Evolutionary conservation across 2,797 vertebrate genomes (phyloP), one percentile per base, ranked within the genome.

Genomic region (Poliocrania exsul): DNA sequence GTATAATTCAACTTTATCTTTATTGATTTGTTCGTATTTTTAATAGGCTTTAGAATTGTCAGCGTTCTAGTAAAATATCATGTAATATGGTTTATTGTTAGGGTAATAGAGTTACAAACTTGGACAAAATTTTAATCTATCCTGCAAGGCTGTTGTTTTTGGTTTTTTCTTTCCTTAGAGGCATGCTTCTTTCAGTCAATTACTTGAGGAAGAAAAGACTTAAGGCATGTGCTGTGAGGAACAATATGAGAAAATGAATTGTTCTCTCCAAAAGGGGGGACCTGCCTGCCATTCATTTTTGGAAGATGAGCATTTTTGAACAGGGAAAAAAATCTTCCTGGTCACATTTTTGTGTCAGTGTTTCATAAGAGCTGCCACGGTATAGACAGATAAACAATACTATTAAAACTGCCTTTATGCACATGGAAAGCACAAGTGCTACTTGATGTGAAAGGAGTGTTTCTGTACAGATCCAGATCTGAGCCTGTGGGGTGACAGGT

Each of bases 1-100:
- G 62, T 95, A 93, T 91, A 96, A 96, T 94, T 95, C 86, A 96
- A 83, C 54, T 92, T 95, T 97, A 96, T 95, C 70, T 90, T 96
- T 95, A 97, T 97, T 95, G 96, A 97, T 97, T 97, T 96, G 80
- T 93, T 97, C 72, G 77, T 95, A 96, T 88, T 97, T 97, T 97
- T 67, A 96, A 96, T 93, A 73, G 81, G 51, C 62, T 96, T 96
- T 95, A 70, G 86, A 97, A 97, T 96, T 97, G 97, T 97, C 93
- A 96, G 67, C 92, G 86, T 97, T 95, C 92, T 96, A 91, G 87
- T 90, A 97, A 95, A 97, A 84, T 96, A 82, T 62, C 16, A 13
- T 71, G 67, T 93, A 88, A 92, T 93, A 57, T 87, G 33, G 64
- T 97, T 96, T 97, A 94, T 95, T 86, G 50, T 97, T 94, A 89